A percentile compares a stretch with the other conserved stretches of the same genome.
Evolutionary conservation across 2,113 vertebrate genomes (phyloP).

Genomic region (Petroica traversi): DNA sequence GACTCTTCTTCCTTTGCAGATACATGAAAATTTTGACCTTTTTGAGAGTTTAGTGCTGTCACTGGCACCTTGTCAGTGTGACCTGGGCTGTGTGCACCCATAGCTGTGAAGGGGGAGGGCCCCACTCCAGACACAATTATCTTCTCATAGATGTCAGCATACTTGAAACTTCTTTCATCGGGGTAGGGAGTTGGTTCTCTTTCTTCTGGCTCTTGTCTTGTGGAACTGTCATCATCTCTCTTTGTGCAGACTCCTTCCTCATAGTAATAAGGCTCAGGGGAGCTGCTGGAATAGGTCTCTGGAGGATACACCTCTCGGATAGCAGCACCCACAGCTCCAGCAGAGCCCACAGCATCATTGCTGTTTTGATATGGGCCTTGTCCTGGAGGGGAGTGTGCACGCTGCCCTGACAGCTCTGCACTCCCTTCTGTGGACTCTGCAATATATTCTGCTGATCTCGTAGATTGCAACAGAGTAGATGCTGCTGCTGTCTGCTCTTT

Average conservation of each 20-base stretch:
- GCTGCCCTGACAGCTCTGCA: neutral
- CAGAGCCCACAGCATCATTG: neutral
- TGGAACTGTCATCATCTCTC: slow-evolving; percentile 46
- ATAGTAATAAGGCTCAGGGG: neutral
- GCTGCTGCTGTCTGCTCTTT: neutral
- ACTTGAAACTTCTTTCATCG: slow-evolving; percentile 90
- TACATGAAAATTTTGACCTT: slow-evolving; percentile 51
- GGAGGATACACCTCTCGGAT: slow-evolving; percentile 54
- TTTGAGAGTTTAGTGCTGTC: neutral
- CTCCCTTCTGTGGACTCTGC: neutral
- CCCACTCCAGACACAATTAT: slow-evolving; percentile 67
- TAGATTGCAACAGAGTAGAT: neutral
- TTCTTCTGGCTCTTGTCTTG: slow-evolving; percentile 80
- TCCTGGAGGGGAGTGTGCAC: neutral
- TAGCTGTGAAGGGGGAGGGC: slow-evolving; percentile 36
- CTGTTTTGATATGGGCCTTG: neutral
- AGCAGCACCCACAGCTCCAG: slow-evolving; percentile 60
- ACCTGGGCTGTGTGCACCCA: slow-evolving; percentile 17
- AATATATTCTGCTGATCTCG: neutral
- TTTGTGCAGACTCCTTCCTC: slow-evolving; percentile 53
- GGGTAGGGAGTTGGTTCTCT: slow-evolving; percentile 94
- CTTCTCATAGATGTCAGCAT: slow-evolving; percentile 89
- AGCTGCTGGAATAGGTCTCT: neutral
- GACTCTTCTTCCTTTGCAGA: slow-evolving; percentile 79
- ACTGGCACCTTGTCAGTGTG: slow-evolving; percentile 38